Conservation (phyloP, 2,888 invertebrate species). For the Apotomis capreana region DNA sequence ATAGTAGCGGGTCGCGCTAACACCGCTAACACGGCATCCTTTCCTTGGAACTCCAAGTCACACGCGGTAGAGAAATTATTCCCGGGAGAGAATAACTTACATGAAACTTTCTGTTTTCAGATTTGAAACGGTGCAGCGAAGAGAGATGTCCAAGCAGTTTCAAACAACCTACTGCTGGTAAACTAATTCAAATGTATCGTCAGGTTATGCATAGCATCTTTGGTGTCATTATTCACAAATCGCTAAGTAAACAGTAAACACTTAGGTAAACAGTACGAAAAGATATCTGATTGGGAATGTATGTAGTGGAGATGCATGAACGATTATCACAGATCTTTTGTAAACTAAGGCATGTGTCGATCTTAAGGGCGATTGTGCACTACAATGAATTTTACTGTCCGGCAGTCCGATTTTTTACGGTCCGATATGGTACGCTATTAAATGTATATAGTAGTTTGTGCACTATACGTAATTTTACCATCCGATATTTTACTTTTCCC, state of each 20-base stretch:
- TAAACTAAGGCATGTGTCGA: slow-evolving; percentile 75
- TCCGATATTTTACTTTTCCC: too few species aligned
- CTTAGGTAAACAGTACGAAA: slow-evolving; percentile 75
- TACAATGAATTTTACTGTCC: too few species aligned
- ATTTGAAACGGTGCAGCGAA: slow-evolving; percentile 63
- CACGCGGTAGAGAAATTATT: too few species aligned
- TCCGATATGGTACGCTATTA: too few species aligned
- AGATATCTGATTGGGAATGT: slow-evolving; percentile 60
- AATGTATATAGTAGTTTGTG: too few species aligned
- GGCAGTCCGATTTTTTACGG: too few species aligned
- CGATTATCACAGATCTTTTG: slow-evolving; percentile 71
- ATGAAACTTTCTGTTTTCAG: slow-evolving; percentile 49
- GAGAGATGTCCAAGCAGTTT: slow-evolving; percentile 68
- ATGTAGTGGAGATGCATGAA: slow-evolving; percentile 57
- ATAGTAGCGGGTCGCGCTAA: too few species aligned
- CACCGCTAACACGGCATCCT: too few species aligned
- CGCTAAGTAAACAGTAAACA: too few species aligned
- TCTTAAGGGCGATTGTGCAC: too few species aligned
- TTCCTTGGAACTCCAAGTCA: too few species aligned
- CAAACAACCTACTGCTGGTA: slow-evolving; percentile 76
- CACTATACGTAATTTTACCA: slow-evolving; percentile 68
- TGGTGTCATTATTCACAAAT: slow-evolving; percentile 62
- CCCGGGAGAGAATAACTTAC: too few species aligned
- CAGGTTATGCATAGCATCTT: slow-evolving; percentile 73
- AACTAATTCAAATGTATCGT: slow-evolving; percentile 67